Percentiles rank a stretch among this genome's conserved stretches.
These are phyloP conservation scores for Xestia sexstrigata DNA, from an alignment of 2,888 invertebrate genomes.

Conservation along the genomic window DNA sequence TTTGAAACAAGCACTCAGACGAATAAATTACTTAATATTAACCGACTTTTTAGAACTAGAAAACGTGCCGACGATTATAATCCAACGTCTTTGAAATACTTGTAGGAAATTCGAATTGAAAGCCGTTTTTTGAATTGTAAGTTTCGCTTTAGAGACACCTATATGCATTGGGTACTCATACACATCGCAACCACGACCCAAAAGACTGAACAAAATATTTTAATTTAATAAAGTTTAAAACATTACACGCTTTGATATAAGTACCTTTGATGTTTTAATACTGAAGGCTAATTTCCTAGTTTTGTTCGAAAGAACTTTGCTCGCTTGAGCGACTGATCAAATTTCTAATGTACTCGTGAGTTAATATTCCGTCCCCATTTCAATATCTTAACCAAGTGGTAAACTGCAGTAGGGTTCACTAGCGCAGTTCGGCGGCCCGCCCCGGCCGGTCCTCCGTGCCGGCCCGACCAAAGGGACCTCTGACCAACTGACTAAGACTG, in stretches of 20 bases:
- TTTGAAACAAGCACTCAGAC: conserved; percentile 40
- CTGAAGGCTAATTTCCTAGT: not conserved
- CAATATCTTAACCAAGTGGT: not conserved
- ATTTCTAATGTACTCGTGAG: not conserved
- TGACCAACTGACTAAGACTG: no score
- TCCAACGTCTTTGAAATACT: conserved; percentile 9
- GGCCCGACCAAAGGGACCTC: conserved; percentile 9
- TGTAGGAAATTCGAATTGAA: conserved; percentile 26
- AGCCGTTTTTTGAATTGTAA: conserved; percentile 8
- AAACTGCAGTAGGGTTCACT: not conserved
- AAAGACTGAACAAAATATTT: not conserved
- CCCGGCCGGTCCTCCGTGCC: no score
- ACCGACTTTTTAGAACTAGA: not conserved
- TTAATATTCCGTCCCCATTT: not conserved
- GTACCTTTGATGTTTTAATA: not conserved
- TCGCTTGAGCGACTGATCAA: not conserved
- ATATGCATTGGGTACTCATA: not conserved
- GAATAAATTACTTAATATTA: conserved; percentile 14
- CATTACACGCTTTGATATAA: not conserved
- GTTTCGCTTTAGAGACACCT: not conserved
- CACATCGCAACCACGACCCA: not conserved
- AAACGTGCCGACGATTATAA: not conserved
- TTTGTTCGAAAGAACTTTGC: not conserved
- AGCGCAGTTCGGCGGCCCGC: no score
- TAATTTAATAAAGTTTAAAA: not conserved